Percentiles rank a stretch among this genome's conserved stretches.
phyloP scores from a whole-genome alignment of 1,140 invertebrate species.

The Drosophila truncata region DNA sequence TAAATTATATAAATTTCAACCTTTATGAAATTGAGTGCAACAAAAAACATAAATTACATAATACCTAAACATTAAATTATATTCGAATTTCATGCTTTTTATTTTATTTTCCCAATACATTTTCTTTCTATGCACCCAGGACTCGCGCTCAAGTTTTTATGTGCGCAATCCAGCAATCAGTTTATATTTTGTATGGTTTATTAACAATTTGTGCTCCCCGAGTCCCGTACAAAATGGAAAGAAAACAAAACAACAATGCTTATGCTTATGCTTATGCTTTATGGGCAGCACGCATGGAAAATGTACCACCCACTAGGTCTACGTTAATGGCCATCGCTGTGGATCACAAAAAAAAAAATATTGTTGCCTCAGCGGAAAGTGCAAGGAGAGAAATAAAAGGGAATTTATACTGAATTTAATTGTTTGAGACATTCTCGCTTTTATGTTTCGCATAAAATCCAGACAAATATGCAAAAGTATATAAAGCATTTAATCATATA shows the following conservation, averaged over 20 bases:
- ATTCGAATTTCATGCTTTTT: background rate
- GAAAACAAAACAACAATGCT: slow-evolving; percentile 43
- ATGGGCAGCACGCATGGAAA: slow-evolving; percentile 21
- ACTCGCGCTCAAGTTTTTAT: slow-evolving; percentile 48
- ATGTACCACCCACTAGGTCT: slow-evolving; percentile 19
- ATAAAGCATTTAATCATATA: background rate
- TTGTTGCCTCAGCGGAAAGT: slow-evolving; percentile 48
- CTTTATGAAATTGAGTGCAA: background rate
- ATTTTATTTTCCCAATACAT: background rate
- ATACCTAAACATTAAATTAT: background rate
- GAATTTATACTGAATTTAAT: slow-evolving; percentile 62
- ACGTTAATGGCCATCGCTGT: slow-evolving; percentile 29
- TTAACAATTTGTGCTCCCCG: slow-evolving; percentile 61
- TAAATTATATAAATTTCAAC: background rate
- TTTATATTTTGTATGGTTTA: slow-evolving; percentile 71
- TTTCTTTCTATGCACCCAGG: background rate
- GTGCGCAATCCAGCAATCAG: slow-evolving; percentile 48
- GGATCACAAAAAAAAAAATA: slow-evolving; percentile 16
- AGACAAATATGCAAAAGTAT: slow-evolving; percentile 23
- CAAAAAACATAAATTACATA: background rate
- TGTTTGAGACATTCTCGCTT: slow-evolving; percentile 56
- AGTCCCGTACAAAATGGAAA: slow-evolving; percentile 12
- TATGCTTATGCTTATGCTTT: slow-evolving; percentile 57
- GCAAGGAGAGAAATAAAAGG: slow-evolving; percentile 16
- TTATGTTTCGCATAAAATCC: slow-evolving; percentile 55